These are phyloP conservation scores for Clarias pachynema DNA, from an alignment of 2,797 vertebrate genomes.

Conservation along the genomic window DNA sequence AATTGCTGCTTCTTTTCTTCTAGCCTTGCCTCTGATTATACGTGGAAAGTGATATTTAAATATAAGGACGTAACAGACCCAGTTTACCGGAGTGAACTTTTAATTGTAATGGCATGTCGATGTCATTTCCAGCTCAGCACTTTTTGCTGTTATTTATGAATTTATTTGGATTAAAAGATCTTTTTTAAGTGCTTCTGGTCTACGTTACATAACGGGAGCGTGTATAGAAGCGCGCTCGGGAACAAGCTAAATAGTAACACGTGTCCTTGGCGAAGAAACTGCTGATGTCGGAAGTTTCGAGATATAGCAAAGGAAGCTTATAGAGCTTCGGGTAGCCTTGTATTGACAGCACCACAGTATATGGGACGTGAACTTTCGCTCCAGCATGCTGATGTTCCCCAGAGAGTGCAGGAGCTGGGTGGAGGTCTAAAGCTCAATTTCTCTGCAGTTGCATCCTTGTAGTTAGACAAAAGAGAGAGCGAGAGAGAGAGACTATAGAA, in stretches of 20 bases:
- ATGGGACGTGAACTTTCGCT: conserved; percentile 12
- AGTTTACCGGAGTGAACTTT: conserved; percentile 15
- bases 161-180: conserved; percentile 27
- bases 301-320: neutral
- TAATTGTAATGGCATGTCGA: conserved; percentile 61
- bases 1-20: conserved; percentile 32
- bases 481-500: neutral
- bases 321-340: neutral
- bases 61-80: neutral
- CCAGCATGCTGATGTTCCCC: conserved; percentile 19
- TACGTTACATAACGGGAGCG: conserved; percentile 25
- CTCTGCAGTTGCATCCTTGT: neutral
- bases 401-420: neutral
- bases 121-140: conserved; percentile 55
- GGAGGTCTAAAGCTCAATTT: neutral
- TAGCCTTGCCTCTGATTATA: neutral
- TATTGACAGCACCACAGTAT: neutral
- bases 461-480: neutral
- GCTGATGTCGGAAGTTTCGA: neutral
- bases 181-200: conserved; percentile 7
- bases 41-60: conserved; percentile 1
- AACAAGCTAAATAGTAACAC: conserved; percentile 14
- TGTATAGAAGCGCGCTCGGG: conserved; percentile 17
- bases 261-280: neutral
- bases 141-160: conserved; percentile 21